phyloP scores from a whole-genome alignment of 2,888 invertebrate genomes.

The Drosophila paucipuncta region DNA sequence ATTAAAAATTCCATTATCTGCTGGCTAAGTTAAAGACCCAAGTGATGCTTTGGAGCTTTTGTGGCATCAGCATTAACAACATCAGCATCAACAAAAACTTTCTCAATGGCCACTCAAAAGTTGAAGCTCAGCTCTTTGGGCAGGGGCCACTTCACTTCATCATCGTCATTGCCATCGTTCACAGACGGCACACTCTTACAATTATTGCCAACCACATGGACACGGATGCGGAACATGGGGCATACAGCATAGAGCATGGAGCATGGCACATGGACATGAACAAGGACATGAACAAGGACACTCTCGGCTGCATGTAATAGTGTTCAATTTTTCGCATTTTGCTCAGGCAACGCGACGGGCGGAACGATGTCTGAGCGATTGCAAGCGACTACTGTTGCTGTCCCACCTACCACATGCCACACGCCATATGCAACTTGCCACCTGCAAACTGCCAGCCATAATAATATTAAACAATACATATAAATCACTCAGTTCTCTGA shows the following conservation, averaged over 20 bases:
- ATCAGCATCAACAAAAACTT: constrained; percentile 25
- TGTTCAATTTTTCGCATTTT: constrained; percentile 80
- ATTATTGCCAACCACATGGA: constrained; percentile 76
- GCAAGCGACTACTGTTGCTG: constrained; percentile 31
- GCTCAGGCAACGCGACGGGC: constrained; percentile 66
- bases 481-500: constrained; percentile 79
- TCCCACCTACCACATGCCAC: constrained; percentile 21
- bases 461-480: constrained; percentile 80
- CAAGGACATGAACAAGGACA: constrained; percentile 45
- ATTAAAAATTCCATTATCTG: constrained; percentile 37
- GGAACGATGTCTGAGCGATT: constrained; percentile 53
- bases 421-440: constrained; percentile 16
- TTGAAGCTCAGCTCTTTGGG: constrained; percentile 23
- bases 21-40: constrained; percentile 24
- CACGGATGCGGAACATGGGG: constrained; percentile 31
- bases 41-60: constrained; percentile 17
- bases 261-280: constrained; percentile 32
- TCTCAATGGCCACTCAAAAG: constrained; percentile 48
- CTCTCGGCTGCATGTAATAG: constrained; percentile 66
- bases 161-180: constrained; percentile 64
- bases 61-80: constrained; percentile 36
- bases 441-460: constrained; percentile 73
- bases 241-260: constrained; percentile 31
- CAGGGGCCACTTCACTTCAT: constrained; percentile 54
- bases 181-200: constrained; percentile 72